Conservation (phyloP, 2,113 vertebrate species). For the Todiramphus saurophagus region DNA sequence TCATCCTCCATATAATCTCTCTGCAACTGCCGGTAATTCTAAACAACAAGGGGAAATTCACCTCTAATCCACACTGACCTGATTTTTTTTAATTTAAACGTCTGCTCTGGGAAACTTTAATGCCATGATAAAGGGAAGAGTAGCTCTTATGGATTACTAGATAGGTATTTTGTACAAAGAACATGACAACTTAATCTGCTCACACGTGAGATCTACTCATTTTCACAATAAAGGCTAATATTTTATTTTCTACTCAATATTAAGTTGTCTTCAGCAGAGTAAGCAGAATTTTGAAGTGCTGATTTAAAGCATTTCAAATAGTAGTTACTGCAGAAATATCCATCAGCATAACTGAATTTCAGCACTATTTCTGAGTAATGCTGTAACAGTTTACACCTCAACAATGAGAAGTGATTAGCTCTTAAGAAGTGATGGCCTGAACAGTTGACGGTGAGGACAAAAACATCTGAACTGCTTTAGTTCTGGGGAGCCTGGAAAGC, state of each 20-base stretch:
- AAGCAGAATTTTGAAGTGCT: not conserved
- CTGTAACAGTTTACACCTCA: not conserved
- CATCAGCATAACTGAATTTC: conserved; percentile 17
- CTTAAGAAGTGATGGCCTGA: not conserved
- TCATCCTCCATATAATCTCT: conserved; percentile 99
- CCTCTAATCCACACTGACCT: conserved; percentile 84
- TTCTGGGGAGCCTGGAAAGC: not conserved
- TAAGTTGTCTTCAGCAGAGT: not conserved
- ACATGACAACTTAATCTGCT: conserved; percentile 9
- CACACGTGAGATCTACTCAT: not conserved
- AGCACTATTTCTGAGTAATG: not conserved
- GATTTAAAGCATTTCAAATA: not conserved
- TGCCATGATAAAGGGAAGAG: conserved; percentile 5
- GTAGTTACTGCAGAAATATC: conserved; percentile 10
- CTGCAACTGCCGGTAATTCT: conserved; percentile 99
- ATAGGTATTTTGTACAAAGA: not conserved
- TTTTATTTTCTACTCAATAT: not conserved
- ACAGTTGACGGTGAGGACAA: not conserved
- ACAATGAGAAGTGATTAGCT: not conserved
- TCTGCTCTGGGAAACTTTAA: conserved; percentile 63
- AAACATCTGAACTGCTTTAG: not conserved
- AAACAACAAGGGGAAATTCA: conserved; percentile 91
- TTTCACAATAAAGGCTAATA: not conserved
- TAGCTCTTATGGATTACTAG: not conserved
- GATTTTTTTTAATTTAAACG: conserved; percentile 63